Evolutionary conservation across 2,888 invertebrate genomes (phyloP).

Genomic region (Drosophila nr. perissopoda): DNA sequence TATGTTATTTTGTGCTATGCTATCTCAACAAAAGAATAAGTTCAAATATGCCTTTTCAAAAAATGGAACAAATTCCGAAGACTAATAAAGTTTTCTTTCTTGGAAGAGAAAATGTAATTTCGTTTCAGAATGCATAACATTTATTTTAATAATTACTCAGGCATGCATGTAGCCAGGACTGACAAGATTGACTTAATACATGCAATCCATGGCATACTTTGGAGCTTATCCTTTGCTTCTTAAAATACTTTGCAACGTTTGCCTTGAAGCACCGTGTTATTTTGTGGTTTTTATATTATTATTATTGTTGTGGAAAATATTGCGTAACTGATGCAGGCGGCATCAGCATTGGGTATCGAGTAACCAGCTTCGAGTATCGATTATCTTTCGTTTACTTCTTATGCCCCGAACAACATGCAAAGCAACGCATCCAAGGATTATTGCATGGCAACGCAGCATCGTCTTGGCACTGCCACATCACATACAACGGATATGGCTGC

Average conservation of each 20-base stretch:
- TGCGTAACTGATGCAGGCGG: constrained; percentile 29
- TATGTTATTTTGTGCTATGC: not conserved
- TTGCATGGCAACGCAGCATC: constrained; percentile 47
- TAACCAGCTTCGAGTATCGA: constrained; percentile 43
- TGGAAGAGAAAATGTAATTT: not conserved
- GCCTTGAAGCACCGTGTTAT: constrained; percentile 11
- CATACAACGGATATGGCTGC: constrained; percentile 39
- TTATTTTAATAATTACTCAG: not conserved
- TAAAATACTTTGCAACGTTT: constrained; percentile 22
- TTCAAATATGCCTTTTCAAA: not conserved
- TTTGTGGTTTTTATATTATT: constrained; percentile 22
- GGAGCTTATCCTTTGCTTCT: constrained; percentile 14
- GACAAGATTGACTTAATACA: not conserved
- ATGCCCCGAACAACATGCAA: constrained; percentile 32
- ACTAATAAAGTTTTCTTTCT: not conserved
- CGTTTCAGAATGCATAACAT: not conserved
- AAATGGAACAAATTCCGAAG: not conserved
- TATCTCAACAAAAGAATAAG: not conserved
- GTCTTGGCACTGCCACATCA: constrained; percentile 43
- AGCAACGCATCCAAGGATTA: constrained; percentile 46
- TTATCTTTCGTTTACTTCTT: constrained; percentile 37
- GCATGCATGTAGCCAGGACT: not conserved
- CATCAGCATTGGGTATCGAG: constrained; percentile 9
- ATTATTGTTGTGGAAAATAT: constrained; percentile 27
- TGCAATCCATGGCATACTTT: constrained; percentile 29